phyloP scores from a whole-genome alignment of 2,113 vertebrate genomes.

The Atlantisia rogersi region DNA sequence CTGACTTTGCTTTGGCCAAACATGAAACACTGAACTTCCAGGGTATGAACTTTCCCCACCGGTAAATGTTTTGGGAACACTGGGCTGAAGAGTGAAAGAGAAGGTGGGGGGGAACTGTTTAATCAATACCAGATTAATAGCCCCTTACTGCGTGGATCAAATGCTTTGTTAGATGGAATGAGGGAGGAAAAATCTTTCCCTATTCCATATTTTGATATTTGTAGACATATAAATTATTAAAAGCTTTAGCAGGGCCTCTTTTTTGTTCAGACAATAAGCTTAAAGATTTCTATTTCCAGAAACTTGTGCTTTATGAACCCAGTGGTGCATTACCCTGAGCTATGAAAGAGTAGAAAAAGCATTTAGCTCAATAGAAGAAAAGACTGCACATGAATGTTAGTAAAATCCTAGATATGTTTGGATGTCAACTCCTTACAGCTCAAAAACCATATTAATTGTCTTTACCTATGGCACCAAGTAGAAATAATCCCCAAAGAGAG shows the following conservation, averaged over 20 bases:
- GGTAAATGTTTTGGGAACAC: background rate
- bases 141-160: background rate
- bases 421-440: background rate
- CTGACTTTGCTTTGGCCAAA: constrained; percentile 10
- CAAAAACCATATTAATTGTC: background rate
- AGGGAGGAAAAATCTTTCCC: background rate
- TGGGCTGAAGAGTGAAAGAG: background rate
- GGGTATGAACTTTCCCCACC: background rate
- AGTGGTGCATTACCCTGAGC: background rate
- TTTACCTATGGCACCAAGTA: background rate
- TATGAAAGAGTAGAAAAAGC: background rate
- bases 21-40: background rate
- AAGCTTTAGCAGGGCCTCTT: background rate
- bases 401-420: background rate
- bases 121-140: background rate
- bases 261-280: background rate
- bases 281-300: background rate
- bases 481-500: background rate
- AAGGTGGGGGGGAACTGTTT: background rate
- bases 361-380: background rate
- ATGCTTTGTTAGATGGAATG: background rate
- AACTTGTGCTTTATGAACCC: background rate
- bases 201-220: background rate
- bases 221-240: background rate
- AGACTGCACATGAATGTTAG: background rate